A percentile compares a stretch with the other conserved stretches of the same genome.
phyloP scores from a whole-genome alignment of 1,140 invertebrate species.

The Lordiphosa mommai region DNA sequence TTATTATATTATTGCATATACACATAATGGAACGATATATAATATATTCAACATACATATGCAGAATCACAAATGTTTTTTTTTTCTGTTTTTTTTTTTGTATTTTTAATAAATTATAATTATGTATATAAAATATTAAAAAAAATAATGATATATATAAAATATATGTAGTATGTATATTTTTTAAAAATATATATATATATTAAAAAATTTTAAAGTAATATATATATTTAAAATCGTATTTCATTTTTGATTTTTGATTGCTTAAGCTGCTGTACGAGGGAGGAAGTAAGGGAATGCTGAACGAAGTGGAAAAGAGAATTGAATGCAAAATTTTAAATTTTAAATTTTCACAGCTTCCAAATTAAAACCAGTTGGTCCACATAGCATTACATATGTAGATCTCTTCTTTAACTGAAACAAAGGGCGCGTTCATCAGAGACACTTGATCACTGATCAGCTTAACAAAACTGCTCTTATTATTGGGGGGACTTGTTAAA shows the following conservation, averaged over 20 bases:
- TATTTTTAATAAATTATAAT: conserved; percentile 54
- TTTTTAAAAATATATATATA: conserved; percentile 32
- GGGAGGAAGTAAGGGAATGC: neutral
- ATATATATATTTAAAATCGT: conserved; percentile 31
- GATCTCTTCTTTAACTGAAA: too few relatives aligned
- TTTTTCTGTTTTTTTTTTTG: conserved; percentile 9
- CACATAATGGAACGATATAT: conserved; percentile 36
- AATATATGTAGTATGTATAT: conserved; percentile 19
- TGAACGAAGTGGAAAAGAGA: neutral
- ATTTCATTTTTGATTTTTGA: conserved; percentile 20
- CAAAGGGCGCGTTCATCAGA: too few relatives aligned
- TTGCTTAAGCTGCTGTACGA: neutral
- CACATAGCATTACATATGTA: too few relatives aligned
- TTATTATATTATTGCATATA: conserved; percentile 36
- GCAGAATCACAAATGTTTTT: conserved; percentile 48
- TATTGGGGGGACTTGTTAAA: too few relatives aligned
- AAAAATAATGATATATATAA: conserved; percentile 39
- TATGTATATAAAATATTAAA: conserved; percentile 33
- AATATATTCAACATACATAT: conserved; percentile 37
- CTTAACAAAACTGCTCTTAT: too few relatives aligned
- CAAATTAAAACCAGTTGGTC: too few relatives aligned
- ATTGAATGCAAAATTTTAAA: too few relatives aligned
- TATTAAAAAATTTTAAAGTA: conserved; percentile 1
- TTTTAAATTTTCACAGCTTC: too few relatives aligned
- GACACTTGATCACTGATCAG: too few relatives aligned